Base-by-base conservation (phyloP, 2,888 invertebrate species). In the Alloscopus bannaensis region DNA sequence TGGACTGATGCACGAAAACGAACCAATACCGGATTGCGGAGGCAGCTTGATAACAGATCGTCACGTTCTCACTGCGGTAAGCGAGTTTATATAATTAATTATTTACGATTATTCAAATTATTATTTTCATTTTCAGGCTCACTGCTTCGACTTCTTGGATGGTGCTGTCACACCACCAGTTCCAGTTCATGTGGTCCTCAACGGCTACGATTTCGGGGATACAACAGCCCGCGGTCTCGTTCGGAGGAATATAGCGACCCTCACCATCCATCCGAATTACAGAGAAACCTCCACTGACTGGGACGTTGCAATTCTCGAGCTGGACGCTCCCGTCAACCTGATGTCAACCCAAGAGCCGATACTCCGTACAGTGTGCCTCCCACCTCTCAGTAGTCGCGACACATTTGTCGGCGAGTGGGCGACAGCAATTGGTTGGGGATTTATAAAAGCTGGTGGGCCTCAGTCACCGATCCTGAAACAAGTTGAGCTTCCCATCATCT, bases 221-320 rank as follows among this genome's bases (percentile, higher is more conserved):
- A 22, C 79, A 0, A 76, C 60, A 22, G 84, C 83, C 40, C 83
- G 81, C 13, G 24, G 60, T 11, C 80, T 80, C 16, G 80, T 85
- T 31, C 52, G 77, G 11, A 50, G 81, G 24, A 62, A 47, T 20
- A 77, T 85, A 28, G 20, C 68, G 18, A 45, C 55, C 1, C 71
- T 83, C 16, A 68, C 42, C n/a, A 55, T 83, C 4, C 85, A 85
- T 83, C 85, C 85, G 6, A 82, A 83, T 52, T 85, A 85, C 57
- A n/a, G n/a, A n/a, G n/a, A n/a, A n/a, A n/a, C n/a, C n/a, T n/a
- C n/a, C n/a, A n/a, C n/a, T n/a, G 85, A 85, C 42, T 84, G 84
- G 42, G 85, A 85, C 31, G 73, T 81, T 13, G 79, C 84, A 0
- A 11, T 85, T 2, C 16, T 85, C 2, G 83, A 84, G 75, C 36